Evolutionary conservation across 2,888 invertebrate genomes (phyloP).

Genomic region (Limenitis camilla): DNA sequence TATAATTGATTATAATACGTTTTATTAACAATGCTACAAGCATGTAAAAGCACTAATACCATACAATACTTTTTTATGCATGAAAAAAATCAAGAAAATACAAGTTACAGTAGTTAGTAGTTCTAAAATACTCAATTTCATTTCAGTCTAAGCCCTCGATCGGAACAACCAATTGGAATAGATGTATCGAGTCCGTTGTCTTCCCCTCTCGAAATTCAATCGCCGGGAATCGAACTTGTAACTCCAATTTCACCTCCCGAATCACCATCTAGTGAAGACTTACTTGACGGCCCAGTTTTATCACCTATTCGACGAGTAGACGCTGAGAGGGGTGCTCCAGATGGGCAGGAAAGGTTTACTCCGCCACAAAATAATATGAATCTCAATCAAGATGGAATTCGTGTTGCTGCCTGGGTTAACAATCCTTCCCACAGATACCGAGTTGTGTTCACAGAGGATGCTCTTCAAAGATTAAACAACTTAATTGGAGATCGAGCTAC

Average conservation of each 20-base stretch:
- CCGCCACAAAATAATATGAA: conserved; percentile 49
- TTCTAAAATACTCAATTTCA: too few species aligned
- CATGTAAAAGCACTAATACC: too few species aligned
- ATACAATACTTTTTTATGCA: too few species aligned
- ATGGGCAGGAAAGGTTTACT: conserved; percentile 64
- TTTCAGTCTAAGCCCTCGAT: conserved; percentile 43
- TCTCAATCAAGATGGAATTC: conserved; percentile 45
- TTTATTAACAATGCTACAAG: too few species aligned
- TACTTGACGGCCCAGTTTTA: conserved; percentile 33
- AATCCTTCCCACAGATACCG: conserved; percentile 54
- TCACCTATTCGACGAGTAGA: conserved; percentile 41
- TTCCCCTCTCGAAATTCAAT: conserved; percentile 30
- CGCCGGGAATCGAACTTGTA: conserved; percentile 31
- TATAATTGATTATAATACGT: too few species aligned
- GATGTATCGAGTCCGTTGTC: conserved; percentile 41
- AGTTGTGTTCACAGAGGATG: conserved; percentile 57
- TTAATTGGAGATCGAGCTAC: conserved; percentile 57
- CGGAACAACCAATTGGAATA: conserved; percentile 38
- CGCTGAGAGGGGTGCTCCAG: conserved; percentile 59
- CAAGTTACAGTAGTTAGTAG: too few species aligned
- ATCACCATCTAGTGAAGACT: conserved; percentile 45
- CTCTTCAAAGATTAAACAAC: conserved; percentile 43
- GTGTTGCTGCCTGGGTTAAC: conserved; percentile 59
- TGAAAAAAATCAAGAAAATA: too few species aligned
- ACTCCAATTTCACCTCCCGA: conserved; percentile 45